These are phyloP conservation scores for Littorina saxatilis DNA, from an alignment of 1,140 invertebrate genomes.

Conservation along the genomic window DNA sequence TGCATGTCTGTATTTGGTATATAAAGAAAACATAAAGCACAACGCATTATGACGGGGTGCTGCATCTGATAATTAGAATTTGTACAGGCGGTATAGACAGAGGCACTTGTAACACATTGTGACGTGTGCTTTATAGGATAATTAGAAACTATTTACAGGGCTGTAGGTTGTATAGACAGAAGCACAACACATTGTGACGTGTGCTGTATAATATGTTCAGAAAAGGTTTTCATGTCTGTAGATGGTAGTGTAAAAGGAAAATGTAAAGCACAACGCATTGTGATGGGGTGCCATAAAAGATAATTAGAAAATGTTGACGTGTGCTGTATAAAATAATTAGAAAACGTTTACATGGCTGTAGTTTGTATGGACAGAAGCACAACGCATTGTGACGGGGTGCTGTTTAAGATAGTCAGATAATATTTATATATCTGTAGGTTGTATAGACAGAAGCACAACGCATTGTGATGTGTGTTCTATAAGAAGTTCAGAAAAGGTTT, in stretches of 20 bases:
- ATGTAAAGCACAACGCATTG: slow-evolving; percentile 17
- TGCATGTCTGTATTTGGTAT: neutral
- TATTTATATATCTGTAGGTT: neutral
- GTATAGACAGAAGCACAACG: neutral
- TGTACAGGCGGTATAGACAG: too few species aligned
- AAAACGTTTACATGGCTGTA: too few species aligned
- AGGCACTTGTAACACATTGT: neutral
- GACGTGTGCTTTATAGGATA: neutral
- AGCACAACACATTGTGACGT: neutral
- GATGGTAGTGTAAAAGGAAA: neutral
- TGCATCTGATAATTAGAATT: too few species aligned
- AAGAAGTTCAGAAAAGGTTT: too few species aligned
- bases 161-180: neutral
- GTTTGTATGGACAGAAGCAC: neutral
- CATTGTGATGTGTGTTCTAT: slow-evolving; percentile 9
- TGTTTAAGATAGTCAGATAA: too few species aligned
- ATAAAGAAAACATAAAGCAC: neutral
- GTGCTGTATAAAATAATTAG: too few species aligned
- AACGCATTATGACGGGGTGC: slow-evolving; percentile 24
- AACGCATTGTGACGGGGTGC: slow-evolving; percentile 27
- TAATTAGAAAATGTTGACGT: too few species aligned
- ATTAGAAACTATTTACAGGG: neutral
- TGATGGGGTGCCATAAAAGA: neutral
- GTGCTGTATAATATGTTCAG: too few species aligned
- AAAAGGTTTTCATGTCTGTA: neutral